Evolutionary conservation across 2,888 invertebrate species (phyloP).

Genomic region (Papilio elwesi): DNA sequence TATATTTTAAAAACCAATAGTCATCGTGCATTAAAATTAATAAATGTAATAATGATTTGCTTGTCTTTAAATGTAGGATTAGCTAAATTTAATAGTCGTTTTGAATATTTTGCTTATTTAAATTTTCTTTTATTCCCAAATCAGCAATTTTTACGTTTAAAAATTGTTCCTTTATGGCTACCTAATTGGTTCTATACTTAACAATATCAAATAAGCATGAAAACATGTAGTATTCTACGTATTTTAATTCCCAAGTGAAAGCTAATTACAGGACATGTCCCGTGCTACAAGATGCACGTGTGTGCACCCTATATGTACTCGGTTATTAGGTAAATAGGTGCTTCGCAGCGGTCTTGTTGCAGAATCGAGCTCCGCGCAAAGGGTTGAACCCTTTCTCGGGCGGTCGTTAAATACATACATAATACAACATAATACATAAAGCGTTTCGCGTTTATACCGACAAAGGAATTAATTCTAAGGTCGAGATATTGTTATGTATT

Average conservation of each 20-base stretch:
- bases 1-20: too few relatives aligned
- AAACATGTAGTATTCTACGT: too few relatives aligned
- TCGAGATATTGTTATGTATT: constrained; percentile 11
- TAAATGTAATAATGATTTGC: too few relatives aligned
- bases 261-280: constrained; percentile 26
- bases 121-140: too few relatives aligned
- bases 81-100: too few relatives aligned
- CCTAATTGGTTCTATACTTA: too few relatives aligned
- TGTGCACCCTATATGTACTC: constrained; percentile 25
- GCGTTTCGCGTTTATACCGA: constrained; percentile 29
- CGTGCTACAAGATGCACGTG: not conserved
- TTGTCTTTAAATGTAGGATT: too few relatives aligned
- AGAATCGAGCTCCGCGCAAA: constrained; percentile 67
- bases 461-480: constrained; percentile 18
- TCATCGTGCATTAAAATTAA: too few relatives aligned
- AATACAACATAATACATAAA: constrained; percentile 34
- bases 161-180: too few relatives aligned
- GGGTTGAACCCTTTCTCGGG: constrained; percentile 67
- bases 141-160: too few relatives aligned
- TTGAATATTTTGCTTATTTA: too few relatives aligned
- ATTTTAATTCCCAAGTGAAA: not conserved
- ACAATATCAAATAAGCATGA: too few relatives aligned
- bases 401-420: constrained; percentile 36
- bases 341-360: constrained; percentile 64
- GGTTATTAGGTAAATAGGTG: constrained; percentile 52